A percentile compares a stretch with the other conserved stretches of the same genome.
phyloP scores from a whole-genome alignment of 1,140 invertebrate species.

The Psilanteris sp. region DNA sequence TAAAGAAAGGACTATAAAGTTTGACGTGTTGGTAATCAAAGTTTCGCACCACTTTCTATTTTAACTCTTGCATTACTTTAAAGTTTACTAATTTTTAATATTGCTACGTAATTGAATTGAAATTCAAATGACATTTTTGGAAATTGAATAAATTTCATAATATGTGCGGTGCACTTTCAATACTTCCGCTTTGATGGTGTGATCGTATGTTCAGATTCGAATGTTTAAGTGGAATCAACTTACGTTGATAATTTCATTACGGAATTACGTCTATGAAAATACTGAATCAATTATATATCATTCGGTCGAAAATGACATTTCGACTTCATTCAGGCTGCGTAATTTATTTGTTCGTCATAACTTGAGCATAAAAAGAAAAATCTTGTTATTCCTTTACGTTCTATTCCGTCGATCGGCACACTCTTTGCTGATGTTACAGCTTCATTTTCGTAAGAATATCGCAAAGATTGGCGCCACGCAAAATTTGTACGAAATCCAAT shows the following conservation, averaged over 20 bases:
- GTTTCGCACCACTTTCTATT: slow-evolving; percentile 22
- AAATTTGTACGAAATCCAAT: slow-evolving; percentile 63
- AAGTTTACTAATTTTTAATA: slow-evolving; percentile 44
- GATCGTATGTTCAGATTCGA: too few relatives aligned
- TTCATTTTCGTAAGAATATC: slow-evolving; percentile 62
- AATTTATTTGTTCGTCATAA: slow-evolving; percentile 46
- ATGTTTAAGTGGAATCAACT: too few relatives aligned
- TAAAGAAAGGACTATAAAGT: slow-evolving; percentile 30
- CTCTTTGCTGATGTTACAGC: slow-evolving; percentile 53
- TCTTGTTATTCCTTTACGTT: slow-evolving; percentile 51
- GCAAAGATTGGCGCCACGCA: slow-evolving; percentile 59
- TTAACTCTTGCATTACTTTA: slow-evolving; percentile 27
- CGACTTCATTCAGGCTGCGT: slow-evolving; percentile 15
- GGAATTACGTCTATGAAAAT: too few relatives aligned
- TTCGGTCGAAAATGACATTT: slow-evolving; percentile 13
- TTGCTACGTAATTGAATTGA: slow-evolving; percentile 11
- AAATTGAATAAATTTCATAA: too few relatives aligned
- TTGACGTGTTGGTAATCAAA: slow-evolving; percentile 36
- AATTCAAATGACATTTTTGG: slow-evolving; percentile 13
- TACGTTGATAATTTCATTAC: too few relatives aligned
- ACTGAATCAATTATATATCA: not conserved
- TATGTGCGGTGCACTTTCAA: too few relatives aligned
- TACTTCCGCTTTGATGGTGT: too few relatives aligned
- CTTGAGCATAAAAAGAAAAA: slow-evolving; percentile 46
- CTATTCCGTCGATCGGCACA: slow-evolving; percentile 36